These are phyloP conservation scores for Darevskia mixta DNA, from an alignment of 2,797 vertebrate genomes.

Conservation along the genomic window DNA sequence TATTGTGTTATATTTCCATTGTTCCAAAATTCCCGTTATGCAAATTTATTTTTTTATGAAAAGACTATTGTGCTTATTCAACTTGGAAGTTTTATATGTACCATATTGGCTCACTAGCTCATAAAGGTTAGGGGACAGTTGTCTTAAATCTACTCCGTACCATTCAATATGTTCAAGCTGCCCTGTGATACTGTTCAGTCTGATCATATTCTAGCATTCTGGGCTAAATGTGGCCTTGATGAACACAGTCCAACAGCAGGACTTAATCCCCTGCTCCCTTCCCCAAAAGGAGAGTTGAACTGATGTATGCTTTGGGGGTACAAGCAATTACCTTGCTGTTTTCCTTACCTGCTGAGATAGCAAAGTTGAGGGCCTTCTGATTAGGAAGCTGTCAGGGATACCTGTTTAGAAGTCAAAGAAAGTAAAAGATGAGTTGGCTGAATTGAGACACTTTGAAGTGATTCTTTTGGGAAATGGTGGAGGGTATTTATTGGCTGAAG, in stretches of 20 bases:
- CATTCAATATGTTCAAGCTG: background rate
- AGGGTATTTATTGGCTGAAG: background rate
- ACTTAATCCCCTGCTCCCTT: background rate
- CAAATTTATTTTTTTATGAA: background rate
- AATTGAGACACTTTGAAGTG: background rate
- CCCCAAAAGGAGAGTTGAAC: background rate
- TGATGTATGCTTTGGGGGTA: background rate
- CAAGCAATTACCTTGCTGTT: conserved; percentile 33
- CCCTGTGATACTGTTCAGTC: conserved; percentile 5
- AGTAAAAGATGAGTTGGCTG: conserved; percentile 7
- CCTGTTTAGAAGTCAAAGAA: conserved; percentile 13
- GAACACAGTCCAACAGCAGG: conserved; percentile 1
- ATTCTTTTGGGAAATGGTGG: no score
- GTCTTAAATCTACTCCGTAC: background rate
- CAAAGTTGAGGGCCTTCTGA: conserved; percentile 18
- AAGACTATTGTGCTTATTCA: background rate
- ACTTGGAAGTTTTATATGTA: background rate
- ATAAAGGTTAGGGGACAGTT: background rate
- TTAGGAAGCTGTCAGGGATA: conserved; percentile 5
- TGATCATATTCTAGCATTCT: background rate
- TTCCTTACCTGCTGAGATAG: conserved; percentile 26
- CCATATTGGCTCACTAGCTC: background rate
- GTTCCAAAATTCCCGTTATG: background rate
- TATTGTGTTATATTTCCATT: conserved; percentile 8
- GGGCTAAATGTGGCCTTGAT: conserved; percentile 5